These are phyloP conservation scores for Pomacea maculata DNA, from an alignment of 1,140 invertebrate species.

Conservation along the genomic window DNA sequence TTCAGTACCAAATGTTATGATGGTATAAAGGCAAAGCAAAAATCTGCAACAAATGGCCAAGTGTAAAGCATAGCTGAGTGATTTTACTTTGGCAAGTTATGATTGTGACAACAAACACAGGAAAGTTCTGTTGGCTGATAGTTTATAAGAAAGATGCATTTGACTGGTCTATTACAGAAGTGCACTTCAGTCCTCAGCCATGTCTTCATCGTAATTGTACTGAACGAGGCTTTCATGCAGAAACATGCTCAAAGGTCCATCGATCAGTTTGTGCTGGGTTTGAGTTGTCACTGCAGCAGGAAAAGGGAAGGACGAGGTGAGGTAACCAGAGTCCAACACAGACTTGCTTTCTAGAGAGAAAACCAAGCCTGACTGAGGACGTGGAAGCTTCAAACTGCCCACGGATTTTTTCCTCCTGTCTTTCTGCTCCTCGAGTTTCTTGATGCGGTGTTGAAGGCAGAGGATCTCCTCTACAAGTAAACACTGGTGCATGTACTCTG, in stretches of 20 bases:
- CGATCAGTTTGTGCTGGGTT: constrained; percentile 42
- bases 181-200: constrained; percentile 32
- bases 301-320: constrained; percentile 65
- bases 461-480: constrained; percentile 63
- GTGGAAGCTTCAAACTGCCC: constrained; percentile 15
- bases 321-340: constrained; percentile 48
- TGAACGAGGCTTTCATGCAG: constrained; percentile 52
- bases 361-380: constrained; percentile 58
- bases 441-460: constrained; percentile 50
- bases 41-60: too few relatives aligned
- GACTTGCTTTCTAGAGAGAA: constrained; percentile 49
- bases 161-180: neutral
- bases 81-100: too few relatives aligned
- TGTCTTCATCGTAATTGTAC: constrained; percentile 36
- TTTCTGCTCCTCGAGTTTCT: constrained; percentile 33
- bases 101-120: too few relatives aligned
- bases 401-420: constrained; percentile 23
- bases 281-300: constrained; percentile 39
- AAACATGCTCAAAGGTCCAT: constrained; percentile 48
- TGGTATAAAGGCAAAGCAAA: too few relatives aligned
- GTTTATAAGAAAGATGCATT: too few relatives aligned
- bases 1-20: too few relatives aligned
- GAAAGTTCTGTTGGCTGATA: too few relatives aligned
- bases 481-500: constrained; percentile 70
- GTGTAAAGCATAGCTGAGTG: too few relatives aligned